Percentiles rank a stretch among this genome's conserved stretches.
These are phyloP conservation scores for Lepilemur ruficaudatus DNA, from an alignment of 2,797 vertebrate genomes.

Conservation along the genomic window DNA sequence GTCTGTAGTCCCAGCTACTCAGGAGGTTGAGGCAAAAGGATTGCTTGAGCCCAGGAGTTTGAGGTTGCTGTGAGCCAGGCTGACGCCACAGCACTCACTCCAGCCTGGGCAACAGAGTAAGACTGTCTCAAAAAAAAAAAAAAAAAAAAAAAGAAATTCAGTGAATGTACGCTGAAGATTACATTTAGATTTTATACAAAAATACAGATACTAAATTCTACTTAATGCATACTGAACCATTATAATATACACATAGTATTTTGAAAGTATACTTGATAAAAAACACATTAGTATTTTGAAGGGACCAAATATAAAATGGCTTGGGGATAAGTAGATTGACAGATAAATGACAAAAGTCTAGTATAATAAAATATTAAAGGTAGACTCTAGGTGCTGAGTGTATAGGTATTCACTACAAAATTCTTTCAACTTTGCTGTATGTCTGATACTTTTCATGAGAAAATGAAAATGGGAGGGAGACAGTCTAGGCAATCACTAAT, in stretches of 20 bases:
- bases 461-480: neutral
- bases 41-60: no score
- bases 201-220: neutral
- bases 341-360: neutral
- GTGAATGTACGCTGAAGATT: neutral
- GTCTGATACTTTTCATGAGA: neutral
- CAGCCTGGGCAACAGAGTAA: no score
- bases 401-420: no score
- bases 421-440: neutral
- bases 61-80: no score
- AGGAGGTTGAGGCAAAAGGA: no score
- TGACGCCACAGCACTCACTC: no score
- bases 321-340: neutral
- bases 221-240: neutral
- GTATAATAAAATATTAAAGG: neutral
- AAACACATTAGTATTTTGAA: neutral
- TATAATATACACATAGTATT: neutral
- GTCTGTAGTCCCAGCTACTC: no score
- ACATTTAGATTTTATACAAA: slow-evolving; percentile 15
- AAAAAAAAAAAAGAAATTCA: neutral
- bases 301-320: neutral
- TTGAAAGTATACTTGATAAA: neutral
- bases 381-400: neutral
- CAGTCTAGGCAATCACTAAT: neutral
- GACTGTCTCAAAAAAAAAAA: no score